Evolutionary conservation across 1,140 invertebrate genomes (phyloP).

Genomic region (Zaprionus ghesquierei): DNA sequence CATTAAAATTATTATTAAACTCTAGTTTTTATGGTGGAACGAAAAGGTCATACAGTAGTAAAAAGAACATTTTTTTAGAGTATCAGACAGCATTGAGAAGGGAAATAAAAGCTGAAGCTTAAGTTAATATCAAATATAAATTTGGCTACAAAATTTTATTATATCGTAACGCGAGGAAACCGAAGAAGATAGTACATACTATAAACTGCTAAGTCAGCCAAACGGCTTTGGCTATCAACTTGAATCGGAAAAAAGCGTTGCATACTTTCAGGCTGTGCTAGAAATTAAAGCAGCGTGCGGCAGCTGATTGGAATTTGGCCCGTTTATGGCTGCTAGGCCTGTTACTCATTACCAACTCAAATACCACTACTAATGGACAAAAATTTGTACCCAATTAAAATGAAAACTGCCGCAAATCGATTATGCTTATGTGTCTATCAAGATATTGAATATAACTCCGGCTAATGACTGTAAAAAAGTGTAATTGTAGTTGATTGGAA

Average conservation of each 20-base stretch:
- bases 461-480: constrained; percentile 4
- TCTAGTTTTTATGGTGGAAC: background rate
- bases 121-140: background rate
- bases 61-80: background rate
- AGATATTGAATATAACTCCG: background rate
- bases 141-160: background rate
- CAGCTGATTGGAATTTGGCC: background rate
- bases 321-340: too few relatives aligned
- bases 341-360: too few relatives aligned
- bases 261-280: background rate
- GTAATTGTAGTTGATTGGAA: constrained; percentile 12
- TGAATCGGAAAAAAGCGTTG: background rate
- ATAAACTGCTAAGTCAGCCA: background rate
- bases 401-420: too few relatives aligned
- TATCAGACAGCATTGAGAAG: background rate
- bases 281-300: background rate
- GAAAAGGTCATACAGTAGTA: background rate
- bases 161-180: background rate
- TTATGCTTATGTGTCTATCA: background rate
- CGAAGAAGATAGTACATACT: background rate
- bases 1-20: background rate
- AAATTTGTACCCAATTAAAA: background rate
- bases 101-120: background rate
- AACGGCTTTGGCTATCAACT: too few relatives aligned
- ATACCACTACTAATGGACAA: background rate